Conservation (phyloP, 2,888 invertebrate species). For the Aleiodes alternator region DNA sequence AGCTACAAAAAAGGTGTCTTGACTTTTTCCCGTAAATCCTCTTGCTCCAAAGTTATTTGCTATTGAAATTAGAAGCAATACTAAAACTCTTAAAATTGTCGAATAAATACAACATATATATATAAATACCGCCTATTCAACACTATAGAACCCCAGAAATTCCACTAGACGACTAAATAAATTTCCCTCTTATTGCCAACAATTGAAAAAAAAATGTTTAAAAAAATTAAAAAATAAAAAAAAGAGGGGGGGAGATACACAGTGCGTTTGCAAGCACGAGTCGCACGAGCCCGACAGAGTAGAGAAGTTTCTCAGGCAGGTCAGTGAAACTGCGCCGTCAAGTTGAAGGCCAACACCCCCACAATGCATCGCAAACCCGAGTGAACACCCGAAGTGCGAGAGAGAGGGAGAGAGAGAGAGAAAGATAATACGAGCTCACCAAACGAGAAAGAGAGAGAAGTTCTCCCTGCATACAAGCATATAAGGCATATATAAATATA, state of each 20-base stretch:
- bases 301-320: slow-evolving; percentile 75
- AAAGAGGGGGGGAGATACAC: slow-evolving; percentile 20
- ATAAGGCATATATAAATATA: neutral
- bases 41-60: no score
- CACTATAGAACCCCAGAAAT: slow-evolving; percentile 28
- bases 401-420: slow-evolving; percentile 32
- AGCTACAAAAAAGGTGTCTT: no score
- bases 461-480: neutral
- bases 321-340: slow-evolving; percentile 76
- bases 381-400: slow-evolving; percentile 55
- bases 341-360: slow-evolving; percentile 76
- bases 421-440: slow-evolving; percentile 45
- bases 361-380: slow-evolving; percentile 72
- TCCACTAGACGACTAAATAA: slow-evolving; percentile 59
- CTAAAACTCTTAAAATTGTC: no score
- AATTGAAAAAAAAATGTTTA: neutral
- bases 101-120: no score
- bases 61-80: no score
- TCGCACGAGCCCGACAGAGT: slow-evolving; percentile 62
- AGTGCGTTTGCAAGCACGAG: slow-evolving; percentile 62
- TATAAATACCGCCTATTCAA: no score
- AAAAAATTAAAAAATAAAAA: slow-evolving; percentile 14
- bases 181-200: slow-evolving; percentile 60
- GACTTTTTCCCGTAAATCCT: no score
- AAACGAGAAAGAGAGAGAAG: slow-evolving; percentile 44